phyloP scores from a whole-genome alignment of 1,140 invertebrate species.

The Sycophaga agraensis region DNA sequence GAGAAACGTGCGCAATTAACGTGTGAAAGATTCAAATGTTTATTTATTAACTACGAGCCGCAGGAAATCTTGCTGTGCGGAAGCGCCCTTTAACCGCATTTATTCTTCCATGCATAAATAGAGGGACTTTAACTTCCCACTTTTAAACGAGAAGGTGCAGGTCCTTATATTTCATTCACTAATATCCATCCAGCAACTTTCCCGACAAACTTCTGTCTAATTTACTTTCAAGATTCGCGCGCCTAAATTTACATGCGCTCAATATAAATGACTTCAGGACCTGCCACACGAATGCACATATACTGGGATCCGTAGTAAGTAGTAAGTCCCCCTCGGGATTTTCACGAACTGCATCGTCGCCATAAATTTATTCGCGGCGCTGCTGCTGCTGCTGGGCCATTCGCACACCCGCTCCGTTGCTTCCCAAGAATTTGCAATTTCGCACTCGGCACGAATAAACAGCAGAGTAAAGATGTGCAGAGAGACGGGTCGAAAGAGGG shows the following conservation, averaged over 20 bases:
- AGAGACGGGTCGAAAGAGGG: background rate
- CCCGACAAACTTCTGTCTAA: slow-evolving; percentile 17
- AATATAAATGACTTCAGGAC: slow-evolving; percentile 13
- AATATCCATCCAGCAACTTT: background rate
- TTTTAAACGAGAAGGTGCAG: too few species aligned
- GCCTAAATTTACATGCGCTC: slow-evolving; percentile 21
- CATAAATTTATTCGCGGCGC: background rate
- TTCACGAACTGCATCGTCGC: too few species aligned
- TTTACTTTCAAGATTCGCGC: slow-evolving; percentile 23
- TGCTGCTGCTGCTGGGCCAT: background rate
- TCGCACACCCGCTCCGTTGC: too few species aligned
- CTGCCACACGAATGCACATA: too few species aligned
- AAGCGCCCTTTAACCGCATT: background rate
- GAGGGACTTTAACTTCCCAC: background rate
- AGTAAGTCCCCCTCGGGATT: too few species aligned
- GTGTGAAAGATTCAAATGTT: too few species aligned
- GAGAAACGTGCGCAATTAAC: too few species aligned
- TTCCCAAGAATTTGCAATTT: background rate
- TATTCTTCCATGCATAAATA: slow-evolving; percentile 10
- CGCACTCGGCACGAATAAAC: background rate
- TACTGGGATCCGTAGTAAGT: too few species aligned
- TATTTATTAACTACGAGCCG: too few species aligned
- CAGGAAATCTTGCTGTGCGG: too few species aligned
- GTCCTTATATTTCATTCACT: slow-evolving; percentile 7
- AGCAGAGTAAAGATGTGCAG: background rate